These are phyloP conservation scores for Ctenosaura bakeri DNA, from an alignment of 2,797 vertebrate genomes.

Conservation along the genomic window DNA sequence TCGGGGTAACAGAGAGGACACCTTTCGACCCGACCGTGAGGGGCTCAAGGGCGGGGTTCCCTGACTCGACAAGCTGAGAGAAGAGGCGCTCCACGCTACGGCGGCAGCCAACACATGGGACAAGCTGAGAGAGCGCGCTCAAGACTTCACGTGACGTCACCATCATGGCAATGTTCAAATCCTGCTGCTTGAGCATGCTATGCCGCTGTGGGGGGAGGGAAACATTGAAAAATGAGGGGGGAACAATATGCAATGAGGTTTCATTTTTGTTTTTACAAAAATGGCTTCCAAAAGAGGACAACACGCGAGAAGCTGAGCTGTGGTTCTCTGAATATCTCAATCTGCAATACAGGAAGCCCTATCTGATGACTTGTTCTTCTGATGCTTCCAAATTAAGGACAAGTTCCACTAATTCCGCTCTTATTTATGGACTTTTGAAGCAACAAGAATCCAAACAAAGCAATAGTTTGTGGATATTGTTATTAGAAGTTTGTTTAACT, in stretches of 20 bases:
- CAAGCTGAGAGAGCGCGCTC: slow-evolving; percentile 91
- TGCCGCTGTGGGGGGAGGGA: slow-evolving; percentile 83
- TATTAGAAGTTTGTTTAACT: no score
- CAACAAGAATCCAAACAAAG: no score
- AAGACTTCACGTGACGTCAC: slow-evolving; percentile 94
- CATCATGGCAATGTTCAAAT: slow-evolving; percentile 92
- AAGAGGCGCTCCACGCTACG: slow-evolving; percentile 96
- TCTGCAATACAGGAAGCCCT: no score
- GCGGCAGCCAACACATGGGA: slow-evolving; percentile 96
- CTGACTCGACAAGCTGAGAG: slow-evolving; percentile 93
- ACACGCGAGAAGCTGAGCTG: background rate
- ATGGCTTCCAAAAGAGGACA: no score
- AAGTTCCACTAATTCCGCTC: no score
- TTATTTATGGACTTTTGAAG: no score
- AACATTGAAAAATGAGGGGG: no score
- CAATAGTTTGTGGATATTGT: no score
- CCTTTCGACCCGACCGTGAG: slow-evolving; percentile 92
- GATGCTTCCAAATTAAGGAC: no score
- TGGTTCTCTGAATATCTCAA: background rate
- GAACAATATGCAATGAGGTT: no score
- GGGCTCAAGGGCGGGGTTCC: slow-evolving; percentile 93
- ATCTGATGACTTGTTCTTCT: no score
- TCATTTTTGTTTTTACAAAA: no score
- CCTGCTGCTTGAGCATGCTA: slow-evolving; percentile 92
- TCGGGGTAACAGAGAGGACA: slow-evolving; percentile 90